These are phyloP conservation scores for Macrobrachium rosenbergii DNA, from an alignment of 1,140 invertebrate species.

Conservation along the genomic window DNA sequence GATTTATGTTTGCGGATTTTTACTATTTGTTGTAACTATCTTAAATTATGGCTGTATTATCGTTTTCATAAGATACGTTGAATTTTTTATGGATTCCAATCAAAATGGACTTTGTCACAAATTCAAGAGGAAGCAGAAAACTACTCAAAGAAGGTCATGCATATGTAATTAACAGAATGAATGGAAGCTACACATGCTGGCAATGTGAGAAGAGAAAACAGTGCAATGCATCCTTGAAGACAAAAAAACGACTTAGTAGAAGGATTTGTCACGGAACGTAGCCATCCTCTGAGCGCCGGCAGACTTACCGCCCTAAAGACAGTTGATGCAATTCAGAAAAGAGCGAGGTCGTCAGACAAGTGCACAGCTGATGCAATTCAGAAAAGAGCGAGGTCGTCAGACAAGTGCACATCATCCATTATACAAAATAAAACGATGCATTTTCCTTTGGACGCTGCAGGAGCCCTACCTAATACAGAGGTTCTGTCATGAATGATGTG, in stretches of 20 bases:
- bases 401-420: constrained; percentile 31
- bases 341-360: constrained; percentile 26
- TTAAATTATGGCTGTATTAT: too few relatives aligned
- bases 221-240: constrained; percentile 41
- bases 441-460: constrained; percentile 40
- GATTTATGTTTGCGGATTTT: too few relatives aligned
- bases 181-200: constrained; percentile 42
- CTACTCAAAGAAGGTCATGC: constrained; percentile 36
- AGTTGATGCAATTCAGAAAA: constrained; percentile 31
- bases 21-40: too few relatives aligned
- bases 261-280: constrained; percentile 24
- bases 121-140: constrained; percentile 33
- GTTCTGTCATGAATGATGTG: neutral
- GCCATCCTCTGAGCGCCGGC: constrained; percentile 26
- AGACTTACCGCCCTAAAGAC: constrained; percentile 40
- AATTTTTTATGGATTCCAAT: constrained; percentile 7
- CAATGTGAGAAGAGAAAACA: constrained; percentile 31
- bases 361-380: too few relatives aligned
- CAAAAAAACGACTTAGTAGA: constrained; percentile 33
- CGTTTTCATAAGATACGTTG: too few relatives aligned
- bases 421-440: constrained; percentile 43
- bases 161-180: constrained; percentile 43
- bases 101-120: constrained; percentile 19
- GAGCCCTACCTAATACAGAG: constrained; percentile 37
- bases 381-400: too few relatives aligned